Percentiles rank a stretch among this genome's conserved stretches.
phyloP scores from a whole-genome alignment of 2,113 vertebrate species.

The Lagopus muta region DNA sequence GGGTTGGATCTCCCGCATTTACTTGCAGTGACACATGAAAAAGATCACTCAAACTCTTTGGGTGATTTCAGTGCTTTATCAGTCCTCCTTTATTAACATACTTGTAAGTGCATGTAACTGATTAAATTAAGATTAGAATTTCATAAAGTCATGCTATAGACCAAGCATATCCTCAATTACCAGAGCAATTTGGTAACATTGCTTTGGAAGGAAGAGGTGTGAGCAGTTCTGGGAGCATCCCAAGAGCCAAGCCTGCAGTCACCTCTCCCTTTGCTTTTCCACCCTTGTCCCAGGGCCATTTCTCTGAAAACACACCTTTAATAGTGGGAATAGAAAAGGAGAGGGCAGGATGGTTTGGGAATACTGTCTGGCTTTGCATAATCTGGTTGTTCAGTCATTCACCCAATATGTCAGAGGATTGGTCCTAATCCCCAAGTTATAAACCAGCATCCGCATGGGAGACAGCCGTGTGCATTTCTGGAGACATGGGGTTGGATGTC shows the following conservation, averaged over 20 bases:
- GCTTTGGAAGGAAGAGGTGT: accelerated
- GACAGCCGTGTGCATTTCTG: accelerated
- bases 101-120: not conserved
- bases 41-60: not conserved
- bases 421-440: constrained; percentile 7
- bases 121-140: not conserved
- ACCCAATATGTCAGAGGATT: constrained; percentile 17
- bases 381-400: not conserved
- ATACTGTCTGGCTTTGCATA: not conserved
- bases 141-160: not conserved
- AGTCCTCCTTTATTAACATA: not conserved
- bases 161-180: accelerated
- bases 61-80: not conserved
- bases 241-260: not conserved
- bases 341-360: not conserved
- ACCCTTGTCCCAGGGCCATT: not conserved
- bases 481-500: not conserved
- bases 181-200: not conserved
- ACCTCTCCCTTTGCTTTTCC: not conserved
- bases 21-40: accelerated
- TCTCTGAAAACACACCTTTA: not conserved
- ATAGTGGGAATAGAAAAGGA: not conserved
- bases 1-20: accelerated
- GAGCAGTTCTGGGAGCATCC: not conserved
- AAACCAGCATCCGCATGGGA: not conserved